phyloP scores from a whole-genome alignment of 2,797 vertebrate species.

The Ciconia nigra region DNA sequence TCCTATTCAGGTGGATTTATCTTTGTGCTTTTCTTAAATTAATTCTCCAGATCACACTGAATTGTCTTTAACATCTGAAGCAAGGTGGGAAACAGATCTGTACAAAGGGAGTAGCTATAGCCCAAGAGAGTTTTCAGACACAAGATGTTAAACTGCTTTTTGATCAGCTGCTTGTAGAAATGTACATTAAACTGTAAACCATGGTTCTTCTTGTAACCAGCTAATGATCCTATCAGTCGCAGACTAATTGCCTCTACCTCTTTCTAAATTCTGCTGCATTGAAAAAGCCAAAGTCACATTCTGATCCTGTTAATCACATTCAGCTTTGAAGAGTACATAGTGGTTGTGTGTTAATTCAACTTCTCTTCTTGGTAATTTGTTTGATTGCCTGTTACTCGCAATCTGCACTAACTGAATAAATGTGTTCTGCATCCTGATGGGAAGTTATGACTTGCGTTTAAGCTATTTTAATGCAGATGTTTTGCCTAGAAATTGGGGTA shows the following conservation, averaged over 20 bases:
- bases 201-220: slow-evolving; percentile 28
- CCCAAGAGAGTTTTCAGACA: neutral
- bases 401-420: slow-evolving; percentile 5
- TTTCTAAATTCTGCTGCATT: slow-evolving; percentile 5
- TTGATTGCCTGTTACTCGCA: slow-evolving; percentile 21
- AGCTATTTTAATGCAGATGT: neutral
- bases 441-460: neutral
- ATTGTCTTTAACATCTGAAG: neutral
- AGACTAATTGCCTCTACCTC: slow-evolving; percentile 48
- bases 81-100: neutral
- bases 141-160: slow-evolving; percentile 45
- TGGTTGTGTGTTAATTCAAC: slow-evolving; percentile 31
- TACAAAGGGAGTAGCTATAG: neutral
- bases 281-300: slow-evolving; percentile 17
- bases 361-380: slow-evolving; percentile 21
- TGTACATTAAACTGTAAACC: slow-evolving; percentile 15
- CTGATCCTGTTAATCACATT: slow-evolving; percentile 53
- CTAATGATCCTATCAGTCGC: slow-evolving; percentile 49
- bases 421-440: neutral
- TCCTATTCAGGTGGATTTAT: neutral
- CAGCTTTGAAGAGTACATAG: slow-evolving; percentile 32
- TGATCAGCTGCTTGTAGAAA: slow-evolving; percentile 51
- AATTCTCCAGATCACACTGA: neutral
- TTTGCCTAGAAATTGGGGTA: neutral
- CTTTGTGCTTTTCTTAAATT: neutral